These are phyloP conservation scores for Larimichthys polyactis DNA, from an alignment of 2,113 vertebrate genomes.

Conservation along the genomic window DNA sequence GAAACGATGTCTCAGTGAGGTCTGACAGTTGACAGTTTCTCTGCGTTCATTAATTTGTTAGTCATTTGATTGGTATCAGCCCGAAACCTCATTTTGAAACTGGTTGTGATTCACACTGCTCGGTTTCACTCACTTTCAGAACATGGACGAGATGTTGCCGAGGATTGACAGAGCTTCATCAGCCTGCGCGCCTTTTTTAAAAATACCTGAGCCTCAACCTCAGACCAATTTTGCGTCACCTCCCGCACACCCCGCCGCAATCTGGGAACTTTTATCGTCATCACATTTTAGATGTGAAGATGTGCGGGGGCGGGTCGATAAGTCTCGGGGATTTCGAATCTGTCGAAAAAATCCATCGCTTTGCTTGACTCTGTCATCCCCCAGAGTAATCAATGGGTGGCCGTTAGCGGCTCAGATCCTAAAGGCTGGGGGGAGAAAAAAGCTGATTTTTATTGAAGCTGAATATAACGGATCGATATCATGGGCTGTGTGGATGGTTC, in stretches of 20 bases:
- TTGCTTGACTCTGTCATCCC: slow-evolving; percentile 30
- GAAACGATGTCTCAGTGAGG: too few relatives aligned
- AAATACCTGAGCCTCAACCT: too few relatives aligned
- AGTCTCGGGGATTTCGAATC: slow-evolving; percentile 37
- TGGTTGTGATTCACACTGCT: background rate
- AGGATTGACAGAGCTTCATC: background rate
- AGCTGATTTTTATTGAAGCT: slow-evolving; percentile 51
- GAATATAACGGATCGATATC: slow-evolving; percentile 32
- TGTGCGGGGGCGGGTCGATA: slow-evolving; percentile 43
- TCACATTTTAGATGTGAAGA: slow-evolving; percentile 55
- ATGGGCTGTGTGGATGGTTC: background rate
- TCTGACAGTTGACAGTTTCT: too few relatives aligned
- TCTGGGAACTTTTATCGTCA: slow-evolving; percentile 60
- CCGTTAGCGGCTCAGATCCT: slow-evolving; percentile 31
- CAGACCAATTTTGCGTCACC: background rate
- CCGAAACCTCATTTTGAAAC: background rate
- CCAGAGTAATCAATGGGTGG: slow-evolving; percentile 30
- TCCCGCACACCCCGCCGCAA: background rate
- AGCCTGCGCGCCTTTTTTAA: background rate
- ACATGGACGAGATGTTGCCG: background rate
- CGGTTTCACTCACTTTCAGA: background rate
- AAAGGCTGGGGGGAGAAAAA: slow-evolving; percentile 14
- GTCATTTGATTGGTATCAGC: too few relatives aligned
- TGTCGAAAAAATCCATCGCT: slow-evolving; percentile 28
- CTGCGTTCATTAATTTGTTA: too few relatives aligned